phyloP scores from a whole-genome alignment of 2,797 vertebrate genomes.

The Labroides dimidiatus region DNA sequence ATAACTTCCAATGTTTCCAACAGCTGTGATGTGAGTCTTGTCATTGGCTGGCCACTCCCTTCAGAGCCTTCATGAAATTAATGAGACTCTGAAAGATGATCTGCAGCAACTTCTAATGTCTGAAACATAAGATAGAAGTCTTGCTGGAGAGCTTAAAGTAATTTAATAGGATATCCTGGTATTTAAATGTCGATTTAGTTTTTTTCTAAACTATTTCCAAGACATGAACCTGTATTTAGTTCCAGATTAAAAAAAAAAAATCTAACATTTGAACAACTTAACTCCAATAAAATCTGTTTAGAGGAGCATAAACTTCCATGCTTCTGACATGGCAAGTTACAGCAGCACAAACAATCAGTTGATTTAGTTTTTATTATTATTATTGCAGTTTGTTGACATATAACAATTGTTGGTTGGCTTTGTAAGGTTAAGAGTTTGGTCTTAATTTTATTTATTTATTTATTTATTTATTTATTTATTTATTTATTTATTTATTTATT shows the following conservation, averaged over 20 bases:
- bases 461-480: too few relatives aligned
- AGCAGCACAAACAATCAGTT: conserved; percentile 1
- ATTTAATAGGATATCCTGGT: too few relatives aligned
- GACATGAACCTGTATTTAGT: too few relatives aligned
- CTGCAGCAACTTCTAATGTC: conserved; percentile 89
- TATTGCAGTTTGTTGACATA: conserved; percentile 10
- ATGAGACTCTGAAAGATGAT: conserved; percentile 85
- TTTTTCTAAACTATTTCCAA: too few relatives aligned
- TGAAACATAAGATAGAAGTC: conserved; percentile 55
- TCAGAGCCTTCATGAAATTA: conserved; percentile 91
- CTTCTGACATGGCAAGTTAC: conserved; percentile 7
- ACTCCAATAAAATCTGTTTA: too few relatives aligned
- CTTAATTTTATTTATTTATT: too few relatives aligned
- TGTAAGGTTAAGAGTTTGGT: too few relatives aligned
- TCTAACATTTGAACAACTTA: neutral
- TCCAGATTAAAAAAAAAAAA: too few relatives aligned
- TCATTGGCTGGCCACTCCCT: conserved; percentile 92
- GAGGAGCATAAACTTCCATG: neutral
- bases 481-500: too few relatives aligned
- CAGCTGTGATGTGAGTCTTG: conserved; percentile 45
- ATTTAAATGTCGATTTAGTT: too few relatives aligned
- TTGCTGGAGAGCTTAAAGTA: neutral
- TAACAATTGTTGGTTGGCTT: conserved; percentile 29
- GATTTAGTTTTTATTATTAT: too few relatives aligned
- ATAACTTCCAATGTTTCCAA: neutral